phyloP scores from a whole-genome alignment of 2,888 invertebrate species.

The Mesoligia furuncula region DNA sequence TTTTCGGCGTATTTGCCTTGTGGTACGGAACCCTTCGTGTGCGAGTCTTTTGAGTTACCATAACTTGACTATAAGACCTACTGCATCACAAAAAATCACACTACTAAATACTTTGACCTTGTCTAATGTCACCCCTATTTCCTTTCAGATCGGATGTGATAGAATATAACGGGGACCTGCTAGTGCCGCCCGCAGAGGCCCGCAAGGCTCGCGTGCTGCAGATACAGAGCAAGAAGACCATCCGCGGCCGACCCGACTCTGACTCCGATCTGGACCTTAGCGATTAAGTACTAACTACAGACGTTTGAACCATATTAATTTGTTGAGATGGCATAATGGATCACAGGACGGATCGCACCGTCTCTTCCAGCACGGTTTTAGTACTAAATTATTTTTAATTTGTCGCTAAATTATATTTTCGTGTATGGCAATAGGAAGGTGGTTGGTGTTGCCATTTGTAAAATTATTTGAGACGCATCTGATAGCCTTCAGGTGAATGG shows the following conservation, averaged over 20 bases:
- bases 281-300: background rate
- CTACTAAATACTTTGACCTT: no score
- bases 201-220: constrained; percentile 84
- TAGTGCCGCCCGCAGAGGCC: constrained; percentile 91
- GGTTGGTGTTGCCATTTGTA: background rate
- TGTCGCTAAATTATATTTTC: background rate
- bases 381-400: background rate
- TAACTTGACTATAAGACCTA: no score
- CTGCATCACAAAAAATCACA: no score
- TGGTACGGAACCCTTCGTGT: no score
- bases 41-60: no score
- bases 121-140: background rate
- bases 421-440: background rate
- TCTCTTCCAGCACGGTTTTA: background rate
- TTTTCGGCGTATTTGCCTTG: no score
- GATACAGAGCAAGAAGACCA: constrained; percentile 89
- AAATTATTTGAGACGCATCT: no score
- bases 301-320: background rate
- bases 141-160: constrained; percentile 89
- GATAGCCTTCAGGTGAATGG: no score
- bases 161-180: constrained; percentile 92
- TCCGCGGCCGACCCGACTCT: constrained; percentile 86
- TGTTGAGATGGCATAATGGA: background rate
- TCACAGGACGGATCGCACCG: background rate
- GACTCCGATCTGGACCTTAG: constrained; percentile 89